Percentiles rank a stretch among this genome's conserved stretches.
phyloP scores from a whole-genome alignment of 1,140 invertebrate species.

The Amphibalanus amphitrite region DNA sequence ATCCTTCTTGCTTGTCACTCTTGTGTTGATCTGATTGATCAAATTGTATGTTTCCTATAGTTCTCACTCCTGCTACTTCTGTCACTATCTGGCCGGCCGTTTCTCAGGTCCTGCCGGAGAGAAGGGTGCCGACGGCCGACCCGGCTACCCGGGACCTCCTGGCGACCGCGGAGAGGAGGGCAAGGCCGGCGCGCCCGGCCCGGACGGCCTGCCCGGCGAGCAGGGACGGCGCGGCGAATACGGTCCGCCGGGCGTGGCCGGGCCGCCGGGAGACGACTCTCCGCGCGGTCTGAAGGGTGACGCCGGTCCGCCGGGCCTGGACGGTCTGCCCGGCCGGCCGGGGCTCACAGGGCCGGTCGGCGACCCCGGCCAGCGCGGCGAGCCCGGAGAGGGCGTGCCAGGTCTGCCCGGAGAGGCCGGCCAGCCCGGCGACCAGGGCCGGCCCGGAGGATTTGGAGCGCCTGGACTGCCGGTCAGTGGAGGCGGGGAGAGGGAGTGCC shows the following conservation, averaged over 20 bases:
- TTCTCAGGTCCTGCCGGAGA: constrained; percentile 42
- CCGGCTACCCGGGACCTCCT: constrained; percentile 43
- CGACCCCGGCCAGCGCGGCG: constrained; percentile 25
- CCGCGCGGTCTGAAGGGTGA: constrained; percentile 34
- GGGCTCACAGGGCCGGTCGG: constrained; percentile 38
- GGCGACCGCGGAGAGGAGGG: constrained; percentile 60
- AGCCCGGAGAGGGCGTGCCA: constrained; percentile 17
- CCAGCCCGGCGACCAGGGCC: constrained; percentile 33
- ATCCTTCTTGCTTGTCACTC: too few relatives aligned
- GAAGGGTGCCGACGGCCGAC: constrained; percentile 31
- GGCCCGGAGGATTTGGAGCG: background rate
- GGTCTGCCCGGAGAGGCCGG: constrained; percentile 33
- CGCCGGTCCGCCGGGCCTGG: constrained; percentile 21
- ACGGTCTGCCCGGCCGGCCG: constrained; percentile 38
- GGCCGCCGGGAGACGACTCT: constrained; percentile 37
- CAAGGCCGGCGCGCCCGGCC: constrained; percentile 45
- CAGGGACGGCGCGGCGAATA: constrained; percentile 31
- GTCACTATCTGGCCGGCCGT: too few relatives aligned
- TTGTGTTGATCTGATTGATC: too few relatives aligned
- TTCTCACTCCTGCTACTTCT: too few relatives aligned
- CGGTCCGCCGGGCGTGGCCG: constrained; percentile 32
- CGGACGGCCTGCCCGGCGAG: constrained; percentile 44
- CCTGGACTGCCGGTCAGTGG: background rate
- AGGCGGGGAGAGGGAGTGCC: too few relatives aligned
- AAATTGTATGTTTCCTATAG: too few relatives aligned